Conservation (phyloP, 2,797 vertebrate genomes). For the Capromys pilorides region DNA sequence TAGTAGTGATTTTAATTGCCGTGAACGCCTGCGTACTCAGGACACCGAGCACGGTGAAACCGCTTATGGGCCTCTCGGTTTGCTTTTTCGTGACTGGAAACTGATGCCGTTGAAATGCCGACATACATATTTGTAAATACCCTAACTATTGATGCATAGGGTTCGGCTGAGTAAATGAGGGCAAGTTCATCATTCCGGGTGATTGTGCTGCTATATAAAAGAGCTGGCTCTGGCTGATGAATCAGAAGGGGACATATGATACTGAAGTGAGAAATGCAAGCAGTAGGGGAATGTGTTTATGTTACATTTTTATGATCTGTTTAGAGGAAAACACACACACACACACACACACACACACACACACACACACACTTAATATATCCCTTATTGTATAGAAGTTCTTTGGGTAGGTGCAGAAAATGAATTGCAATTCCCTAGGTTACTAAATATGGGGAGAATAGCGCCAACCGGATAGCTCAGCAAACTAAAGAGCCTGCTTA, state of each 20-base stretch:
- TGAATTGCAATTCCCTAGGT: not conserved
- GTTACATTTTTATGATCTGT: not conserved
- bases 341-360: not conserved
- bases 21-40: not conserved
- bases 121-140: not conserved
- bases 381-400: not conserved
- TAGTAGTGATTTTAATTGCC: not conserved
- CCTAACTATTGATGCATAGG: not conserved
- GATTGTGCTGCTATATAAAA: not conserved
- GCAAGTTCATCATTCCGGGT: not conserved
- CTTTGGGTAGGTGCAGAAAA: not conserved
- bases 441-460: not conserved
- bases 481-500: too few species aligned
- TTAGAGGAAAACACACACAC: not conserved
- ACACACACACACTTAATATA: not conserved
- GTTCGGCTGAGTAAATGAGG: not conserved
- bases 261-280: not conserved
- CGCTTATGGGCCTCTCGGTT: not conserved
- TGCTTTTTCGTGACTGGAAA: not conserved
- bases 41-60: not conserved
- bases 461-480: too few species aligned
- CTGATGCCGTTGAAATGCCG: slow-evolving; percentile 10
- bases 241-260: not conserved
- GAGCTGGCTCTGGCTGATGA: not conserved
- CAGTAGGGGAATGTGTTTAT: not conserved